Evolutionary conservation across 2,888 invertebrate genomes (phyloP).

Genomic region (Cataglyphis rosenhaueri): DNA sequence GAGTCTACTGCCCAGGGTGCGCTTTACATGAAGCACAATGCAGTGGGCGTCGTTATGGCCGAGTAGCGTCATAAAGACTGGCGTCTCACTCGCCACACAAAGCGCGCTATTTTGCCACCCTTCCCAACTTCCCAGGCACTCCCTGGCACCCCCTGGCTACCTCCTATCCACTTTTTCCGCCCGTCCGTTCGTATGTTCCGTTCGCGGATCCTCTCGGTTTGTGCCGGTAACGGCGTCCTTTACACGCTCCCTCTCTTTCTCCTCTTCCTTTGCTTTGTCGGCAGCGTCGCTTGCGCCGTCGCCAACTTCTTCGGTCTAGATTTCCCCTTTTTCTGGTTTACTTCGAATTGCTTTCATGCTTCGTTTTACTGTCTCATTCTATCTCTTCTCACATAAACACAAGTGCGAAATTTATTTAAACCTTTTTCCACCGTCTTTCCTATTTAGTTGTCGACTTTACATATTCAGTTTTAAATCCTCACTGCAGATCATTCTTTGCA

Average conservation of each 20-base stretch:
- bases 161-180: constrained; percentile 57
- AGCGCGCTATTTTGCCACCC: constrained; percentile 78
- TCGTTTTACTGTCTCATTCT: neutral
- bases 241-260: constrained; percentile 38
- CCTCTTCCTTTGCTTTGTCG: constrained; percentile 25
- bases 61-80: constrained; percentile 78
- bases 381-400: constrained; percentile 6
- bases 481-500: neutral
- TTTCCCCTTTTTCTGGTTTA: constrained; percentile 13
- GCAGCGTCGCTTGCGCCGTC: constrained; percentile 27
- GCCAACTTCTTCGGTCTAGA: constrained; percentile 14
- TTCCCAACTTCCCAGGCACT: constrained; percentile 37
- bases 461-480: constrained; percentile 6
- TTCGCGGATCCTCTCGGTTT: constrained; percentile 44
- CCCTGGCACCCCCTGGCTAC: constrained; percentile 27
- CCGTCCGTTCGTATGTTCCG: constrained; percentile 34
- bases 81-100: constrained; percentile 77
- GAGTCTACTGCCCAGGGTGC: constrained; percentile 39
- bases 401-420: constrained; percentile 54
- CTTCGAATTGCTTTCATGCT: neutral
- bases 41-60: constrained; percentile 78
- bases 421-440: constrained; percentile 15
- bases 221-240: constrained; percentile 56
- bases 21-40: constrained; percentile 77
- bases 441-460: constrained; percentile 24